phyloP scores from a whole-genome alignment of 2,797 vertebrate species.

The Rhinatrema bivittatum region DNA sequence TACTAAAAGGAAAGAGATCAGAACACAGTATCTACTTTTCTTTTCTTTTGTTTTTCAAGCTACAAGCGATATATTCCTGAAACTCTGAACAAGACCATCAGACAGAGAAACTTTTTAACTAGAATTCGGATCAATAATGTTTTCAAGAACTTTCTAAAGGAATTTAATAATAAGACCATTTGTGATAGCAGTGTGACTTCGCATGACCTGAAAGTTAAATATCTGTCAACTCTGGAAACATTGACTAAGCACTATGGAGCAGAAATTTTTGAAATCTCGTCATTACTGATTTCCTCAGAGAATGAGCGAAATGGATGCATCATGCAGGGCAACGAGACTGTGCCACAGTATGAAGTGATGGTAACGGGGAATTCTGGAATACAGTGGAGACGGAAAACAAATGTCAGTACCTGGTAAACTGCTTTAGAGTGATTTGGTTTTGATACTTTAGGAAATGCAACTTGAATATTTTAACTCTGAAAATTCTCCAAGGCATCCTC shows the following conservation, averaged over 20 bases:
- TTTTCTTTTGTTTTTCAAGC: constrained; percentile 47
- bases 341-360: constrained; percentile 64
- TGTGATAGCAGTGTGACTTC: constrained; percentile 79
- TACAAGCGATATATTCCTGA: constrained; percentile 92
- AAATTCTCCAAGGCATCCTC: neutral
- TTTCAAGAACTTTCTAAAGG: constrained; percentile 92
- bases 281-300: constrained; percentile 66
- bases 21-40: no score
- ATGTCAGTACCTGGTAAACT: constrained; percentile 49
- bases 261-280: constrained; percentile 69
- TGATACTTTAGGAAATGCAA: neutral
- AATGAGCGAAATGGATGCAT: constrained; percentile 57
- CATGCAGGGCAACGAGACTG: constrained; percentile 29
- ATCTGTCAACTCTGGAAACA: constrained; percentile 88
- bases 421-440: neutral
- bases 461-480: neutral
- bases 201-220: constrained; percentile 93
- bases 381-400: constrained; percentile 77
- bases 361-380: constrained; percentile 83
- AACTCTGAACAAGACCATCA: constrained; percentile 79
- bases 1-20: no score
- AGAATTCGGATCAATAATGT: constrained; percentile 92
- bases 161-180: constrained; percentile 89
- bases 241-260: constrained; percentile 77
- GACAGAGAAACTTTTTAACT: constrained; percentile 86